Evolutionary conservation across 2,888 invertebrate species (phyloP), one percentile per base, ranked within the genome.

Genomic region (Drosophila mimetica): DNA sequence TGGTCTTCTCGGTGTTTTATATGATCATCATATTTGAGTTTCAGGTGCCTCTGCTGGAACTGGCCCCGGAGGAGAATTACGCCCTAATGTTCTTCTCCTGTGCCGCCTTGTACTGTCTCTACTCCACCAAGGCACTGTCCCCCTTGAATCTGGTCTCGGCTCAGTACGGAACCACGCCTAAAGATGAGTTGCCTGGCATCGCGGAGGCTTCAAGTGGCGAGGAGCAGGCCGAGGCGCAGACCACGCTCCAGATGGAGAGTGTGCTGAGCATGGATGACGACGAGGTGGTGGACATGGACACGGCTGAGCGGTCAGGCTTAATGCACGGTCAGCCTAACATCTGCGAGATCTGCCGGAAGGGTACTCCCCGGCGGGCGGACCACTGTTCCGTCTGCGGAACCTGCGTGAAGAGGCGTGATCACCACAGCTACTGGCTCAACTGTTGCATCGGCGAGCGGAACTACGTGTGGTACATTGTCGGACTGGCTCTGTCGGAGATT

Each of bases 371-470:
- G 0, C 94, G 96, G 77, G 95, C 96, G 37, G 78, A 95, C 87
- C 97, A 97, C 89, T 98, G 98, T 90, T 93, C 93, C 74, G 93
- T 96, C 59, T 98, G 98, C 90, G 95, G 96, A 89, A 94, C 95
- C 48, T 97, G 97, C 91, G 94, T 97, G 20, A 93, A 95, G 71
- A 94, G 95, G 75, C 93, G 95, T 81, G 96, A 95, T 89, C 96
- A 95, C 91, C 96, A 96, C 92, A 95, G 97, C 88, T 95, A 94
- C 89, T 96, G 96, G 96, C 93, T 97, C 91, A 95, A 96, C 86
- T 96, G 96, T 89, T 98, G 98, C 91, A 94, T 98, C 72, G 95
- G 97, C 11, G 93, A 94, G 76, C 94, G 94, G 65, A 98, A 98
- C 90, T 95, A 96, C 77, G 93, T 93, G 52, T 95, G 95, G 91